Base-by-base conservation (phyloP, 2,113 vertebrate genomes). In the Chloebia gouldiae region DNA sequence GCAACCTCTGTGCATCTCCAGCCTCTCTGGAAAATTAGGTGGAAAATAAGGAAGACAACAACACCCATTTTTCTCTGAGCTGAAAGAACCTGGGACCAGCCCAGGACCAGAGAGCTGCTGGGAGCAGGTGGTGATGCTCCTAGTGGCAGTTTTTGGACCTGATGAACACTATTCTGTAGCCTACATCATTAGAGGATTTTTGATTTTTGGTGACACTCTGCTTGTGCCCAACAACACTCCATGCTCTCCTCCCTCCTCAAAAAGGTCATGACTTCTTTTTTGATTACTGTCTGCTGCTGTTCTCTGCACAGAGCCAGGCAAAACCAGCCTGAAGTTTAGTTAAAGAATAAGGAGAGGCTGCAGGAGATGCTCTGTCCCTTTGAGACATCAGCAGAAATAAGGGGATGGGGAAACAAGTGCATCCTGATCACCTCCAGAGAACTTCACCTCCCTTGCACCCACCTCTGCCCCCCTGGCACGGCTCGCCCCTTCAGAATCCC, bases 271-370 rank as follows among this genome's bases (percentile, higher is more conserved):
- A 60, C 49, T n/a, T 33, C 65, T 76, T 91, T 86, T 85, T 93
- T 86, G 90, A 95, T 96, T 96, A 96, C 79, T 96, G 93, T 70
- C 88, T 93, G 95, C 33, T 49, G 56, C 53, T 94, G n/a, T 60
- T 77, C 89, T 87, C 79, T 89, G 22, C n/a, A 75, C 51, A 45
- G 82, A 96, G 64, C 81, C 81, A 92, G 50, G 42, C 42, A 78
- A 87, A 92, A 86, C 42, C 45, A 39, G 66, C 65, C 56, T 51
- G 84, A 56, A 30, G 42, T 47, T 83, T 35, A 78, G 70, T 35
- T 90, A 40, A 21, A 66, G 69, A 22, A 21, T 2, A 6, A 45
- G 28, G 37, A 49, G 53, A 71, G 31, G 63, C 25, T 31, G 44
- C 39, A 71, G 75, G 42, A 61, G 60, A 31, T 10, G 51, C 23